Base-by-base conservation (phyloP, 2,113 vertebrate species). In the Sciurus niger region DNA sequence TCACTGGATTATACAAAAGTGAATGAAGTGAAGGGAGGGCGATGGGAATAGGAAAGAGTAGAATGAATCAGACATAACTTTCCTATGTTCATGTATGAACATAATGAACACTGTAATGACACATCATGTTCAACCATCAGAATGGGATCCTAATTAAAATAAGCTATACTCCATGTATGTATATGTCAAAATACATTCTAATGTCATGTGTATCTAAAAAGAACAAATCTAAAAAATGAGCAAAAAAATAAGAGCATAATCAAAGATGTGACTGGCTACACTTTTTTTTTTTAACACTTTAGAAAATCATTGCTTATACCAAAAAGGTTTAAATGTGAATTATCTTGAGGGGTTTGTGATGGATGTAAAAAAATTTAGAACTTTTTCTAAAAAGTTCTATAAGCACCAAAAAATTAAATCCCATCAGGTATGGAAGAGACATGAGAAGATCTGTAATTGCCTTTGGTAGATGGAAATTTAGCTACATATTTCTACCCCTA, bases 291-390 rank as follows among this genome's bases (percentile, higher is more conserved):
- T 8, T 43, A 74, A 90, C 11, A 34, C 40, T 46, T 77, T 20
- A 84, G 58, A 40, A 46, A 89, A 84, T 84, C n/a, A 93, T 14
- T 83, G 60, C 32, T 93, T 78, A 79, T 7, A 82, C 14, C 17
- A 83, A 89, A 92, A 92, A 37, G 63, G 95, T 1, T 84, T 67
- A 67, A 76, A 67, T 18, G 17, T 67, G 22, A 90, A 88, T 51
- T 88, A 88, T 60, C 25, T 22, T 58, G 12, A 90, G 25, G 25
- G 18, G 10, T 63, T 84, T 82, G 9, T 83, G 25, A 77, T 90
- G 77, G 70, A 77, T 53, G 28, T 65, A 90, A 93, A 90, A 40
- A 89, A 79, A 37, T n/a, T 11, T 51, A 43, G 10, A 93, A 79
- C 5, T 20, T 77, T 89, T 48, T 77, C 34, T 51, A 55, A 70